Evolutionary conservation across 2,888 invertebrate species (phyloP), one percentile per base, ranked within the genome.

Genomic region (Hirtodrosophila histrioides): DNA sequence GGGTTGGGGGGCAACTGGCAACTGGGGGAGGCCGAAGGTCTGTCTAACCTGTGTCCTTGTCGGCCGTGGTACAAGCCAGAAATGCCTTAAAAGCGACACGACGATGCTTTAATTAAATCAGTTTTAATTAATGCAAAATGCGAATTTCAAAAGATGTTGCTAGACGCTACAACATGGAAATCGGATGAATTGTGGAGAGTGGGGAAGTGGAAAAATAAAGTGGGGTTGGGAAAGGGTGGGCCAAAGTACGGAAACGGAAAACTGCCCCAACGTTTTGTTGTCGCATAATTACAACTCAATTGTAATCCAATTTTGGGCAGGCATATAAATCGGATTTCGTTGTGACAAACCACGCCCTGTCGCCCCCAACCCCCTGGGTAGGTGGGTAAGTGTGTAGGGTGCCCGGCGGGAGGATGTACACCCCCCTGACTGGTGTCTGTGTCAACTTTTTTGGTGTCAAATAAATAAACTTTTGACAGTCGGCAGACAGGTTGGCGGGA

Each of bases 51-150:
- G 53, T 62, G 56, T 33, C 58, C 45, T 40, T 58, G 50, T 37
- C 31, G 33, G 36, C 7, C 7, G 31, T 9, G 4, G 9, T 4
- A 31, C 31, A 31, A 40, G 40, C 43, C 43, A 35, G 55, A 63
- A 79, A 62, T 68, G 67, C 81, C 80, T 81, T 70, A 81, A 81
- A 72, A 69, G 82, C 85, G 68, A 86, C 72, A 73, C 77, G 79
- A 87, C 88, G 57, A 62, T 58, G 66, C 75, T 75, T 71, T 82
- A 88, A 87, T 87, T 82, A 84, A 87, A 87, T 87, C 88, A 88
- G 76, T 89, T 89, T 89, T 89, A 87, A 87, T 87, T 89, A 87
- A 89, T 88, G 88, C 84, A 78, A 86, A 88, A 84, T 77, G 83
- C 71, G 76, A 75, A 69, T 87, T 88, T 88, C 84, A 80, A 88